A percentile compares a stretch with the other conserved stretches of the same genome.
These are phyloP conservation scores for Crax fasciolata DNA, from an alignment of 2,797 vertebrate genomes.

Conservation along the genomic window DNA sequence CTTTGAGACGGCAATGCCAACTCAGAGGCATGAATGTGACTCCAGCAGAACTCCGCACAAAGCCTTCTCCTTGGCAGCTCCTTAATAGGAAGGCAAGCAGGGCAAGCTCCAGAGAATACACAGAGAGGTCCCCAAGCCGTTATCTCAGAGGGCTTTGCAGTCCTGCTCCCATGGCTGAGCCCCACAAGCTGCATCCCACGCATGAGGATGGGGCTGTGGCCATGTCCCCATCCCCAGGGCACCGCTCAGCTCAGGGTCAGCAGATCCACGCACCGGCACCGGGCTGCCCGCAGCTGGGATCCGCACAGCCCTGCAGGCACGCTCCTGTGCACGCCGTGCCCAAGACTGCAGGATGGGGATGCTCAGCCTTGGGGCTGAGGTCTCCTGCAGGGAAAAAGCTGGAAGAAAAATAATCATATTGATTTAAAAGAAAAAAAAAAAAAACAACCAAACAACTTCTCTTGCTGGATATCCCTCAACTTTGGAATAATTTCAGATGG, in stretches of 20 bases:
- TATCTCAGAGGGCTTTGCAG: not conserved
- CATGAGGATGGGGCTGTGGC: not conserved
- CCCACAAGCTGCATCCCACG: not conserved
- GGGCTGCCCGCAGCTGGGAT: too few species aligned
- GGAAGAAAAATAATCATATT: not conserved
- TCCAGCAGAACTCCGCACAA: not conserved
- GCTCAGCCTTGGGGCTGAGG: not conserved
- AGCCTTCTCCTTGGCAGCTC: conserved; percentile 32
- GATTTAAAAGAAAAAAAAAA: not conserved
- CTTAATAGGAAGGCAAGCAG: not conserved
- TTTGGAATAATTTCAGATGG: conserved; percentile 45
- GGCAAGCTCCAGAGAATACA: not conserved
- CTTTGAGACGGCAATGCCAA: conserved; percentile 24
- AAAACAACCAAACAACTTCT: not conserved
- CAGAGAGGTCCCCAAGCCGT: not conserved
- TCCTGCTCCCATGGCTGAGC: not conserved
- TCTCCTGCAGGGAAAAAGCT: not conserved
- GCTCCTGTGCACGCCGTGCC: not conserved
- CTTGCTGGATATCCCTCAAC: not conserved
- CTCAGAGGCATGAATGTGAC: not conserved
- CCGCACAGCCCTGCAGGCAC: not conserved
- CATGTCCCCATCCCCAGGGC: not conserved
- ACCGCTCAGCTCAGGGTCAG: not conserved
- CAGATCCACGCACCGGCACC: too few species aligned
- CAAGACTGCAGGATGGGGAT: not conserved